A percentile compares a stretch with the other conserved stretches of the same genome.
Evolutionary conservation across 2,888 invertebrate genomes (phyloP).

Genomic region (Apamea sordens): DNA sequence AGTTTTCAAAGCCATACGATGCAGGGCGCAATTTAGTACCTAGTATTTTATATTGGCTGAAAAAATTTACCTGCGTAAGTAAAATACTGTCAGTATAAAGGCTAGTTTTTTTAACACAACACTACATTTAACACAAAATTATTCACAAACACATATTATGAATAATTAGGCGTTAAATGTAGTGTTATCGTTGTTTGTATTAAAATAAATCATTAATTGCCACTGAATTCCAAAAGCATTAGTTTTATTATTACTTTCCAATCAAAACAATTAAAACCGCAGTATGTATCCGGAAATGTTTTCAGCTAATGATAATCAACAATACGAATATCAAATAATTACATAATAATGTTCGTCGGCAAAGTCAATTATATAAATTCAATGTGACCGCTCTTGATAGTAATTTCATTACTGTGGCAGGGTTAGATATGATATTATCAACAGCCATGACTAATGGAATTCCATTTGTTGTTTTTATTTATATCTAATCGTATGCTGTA

Average conservation of each 20-base stretch:
- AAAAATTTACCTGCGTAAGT: too few relatives aligned
- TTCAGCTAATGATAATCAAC: constrained; percentile 5
- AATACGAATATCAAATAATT: background rate
- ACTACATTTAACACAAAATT: too few relatives aligned
- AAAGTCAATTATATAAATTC: constrained; percentile 19
- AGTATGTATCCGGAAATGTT: constrained; percentile 13
- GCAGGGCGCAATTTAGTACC: too few relatives aligned
- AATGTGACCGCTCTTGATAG: constrained; percentile 9
- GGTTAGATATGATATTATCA: background rate
- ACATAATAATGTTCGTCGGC: background rate
- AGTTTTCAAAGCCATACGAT: too few relatives aligned
- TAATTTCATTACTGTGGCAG: constrained; percentile 9
- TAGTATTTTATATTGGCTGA: too few relatives aligned
- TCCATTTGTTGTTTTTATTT: background rate
- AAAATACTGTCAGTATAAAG: background rate
- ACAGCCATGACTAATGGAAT: constrained; percentile 3
- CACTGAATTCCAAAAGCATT: constrained; percentile 1
- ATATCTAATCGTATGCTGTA: too few relatives aligned
- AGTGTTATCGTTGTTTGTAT: background rate
- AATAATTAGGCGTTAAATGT: background rate
- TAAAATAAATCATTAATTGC: background rate
- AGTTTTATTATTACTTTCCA: background rate
- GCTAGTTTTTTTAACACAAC: background rate
- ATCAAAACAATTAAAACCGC: constrained; percentile 12
- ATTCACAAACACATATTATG: background rate